A percentile compares a stretch with the other conserved stretches of the same genome.
Evolutionary conservation across 2,797 vertebrate species (phyloP).

Genomic region (Hydrophis major): DNA sequence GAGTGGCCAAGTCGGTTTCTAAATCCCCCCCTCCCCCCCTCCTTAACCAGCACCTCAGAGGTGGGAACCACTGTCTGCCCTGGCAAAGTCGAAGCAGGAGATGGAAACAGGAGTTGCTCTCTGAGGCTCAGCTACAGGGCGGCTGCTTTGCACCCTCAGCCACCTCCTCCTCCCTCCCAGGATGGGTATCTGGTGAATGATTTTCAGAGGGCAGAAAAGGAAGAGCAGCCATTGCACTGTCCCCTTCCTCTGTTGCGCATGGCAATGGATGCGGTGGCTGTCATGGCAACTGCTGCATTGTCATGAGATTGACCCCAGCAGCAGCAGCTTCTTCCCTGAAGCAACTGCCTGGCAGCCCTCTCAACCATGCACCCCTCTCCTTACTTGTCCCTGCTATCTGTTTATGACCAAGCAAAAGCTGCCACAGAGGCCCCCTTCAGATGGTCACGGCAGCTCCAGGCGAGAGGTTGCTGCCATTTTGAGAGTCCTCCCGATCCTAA

Average conservation of each 20-base stretch:
- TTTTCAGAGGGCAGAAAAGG: constrained; percentile 27
- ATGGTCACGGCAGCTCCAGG: neutral
- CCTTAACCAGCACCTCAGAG: neutral
- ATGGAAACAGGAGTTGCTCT: no score
- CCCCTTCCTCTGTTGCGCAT: constrained; percentile 41
- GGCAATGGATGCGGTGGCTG: constrained; percentile 68
- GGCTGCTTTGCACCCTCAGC: neutral
- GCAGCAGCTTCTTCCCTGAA: constrained; percentile 40
- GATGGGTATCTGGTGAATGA: neutral
- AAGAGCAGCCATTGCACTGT: constrained; percentile 50
- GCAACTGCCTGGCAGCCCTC: constrained; percentile 25
- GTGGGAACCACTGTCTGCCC: neutral
- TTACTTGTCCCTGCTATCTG: neutral
- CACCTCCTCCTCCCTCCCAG: neutral
- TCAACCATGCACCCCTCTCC: neutral
- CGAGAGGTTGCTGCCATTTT: neutral
- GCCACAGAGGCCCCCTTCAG: neutral
- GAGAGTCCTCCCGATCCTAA: neutral
- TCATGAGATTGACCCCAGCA: neutral
- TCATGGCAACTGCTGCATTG: constrained; percentile 63
- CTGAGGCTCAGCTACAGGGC: neutral
- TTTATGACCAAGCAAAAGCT: neutral
- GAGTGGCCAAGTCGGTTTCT: no score
- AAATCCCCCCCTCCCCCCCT: neutral
- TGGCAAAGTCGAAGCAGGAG: neutral